phyloP scores from a whole-genome alignment of 2,113 vertebrate species.

The Oncorhynchus tshawytscha region DNA sequence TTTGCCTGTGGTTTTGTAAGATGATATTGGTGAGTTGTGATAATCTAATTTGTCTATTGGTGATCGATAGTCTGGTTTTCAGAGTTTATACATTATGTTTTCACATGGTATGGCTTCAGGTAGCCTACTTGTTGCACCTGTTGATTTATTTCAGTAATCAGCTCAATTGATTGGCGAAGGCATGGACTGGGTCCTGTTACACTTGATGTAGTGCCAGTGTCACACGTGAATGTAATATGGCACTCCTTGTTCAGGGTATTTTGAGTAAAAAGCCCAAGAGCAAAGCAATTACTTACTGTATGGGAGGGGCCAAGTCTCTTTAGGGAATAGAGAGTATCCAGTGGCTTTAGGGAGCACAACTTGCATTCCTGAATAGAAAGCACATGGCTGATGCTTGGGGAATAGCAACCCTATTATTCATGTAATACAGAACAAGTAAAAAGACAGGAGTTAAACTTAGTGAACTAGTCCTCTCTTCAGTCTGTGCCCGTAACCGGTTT shows the following conservation, averaged over 20 bases:
- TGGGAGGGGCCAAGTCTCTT: constrained; percentile 8
- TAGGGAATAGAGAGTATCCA: constrained; percentile 27
- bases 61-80: background rate
- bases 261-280: constrained; percentile 31
- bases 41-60: background rate
- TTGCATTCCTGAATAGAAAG: constrained; percentile 53
- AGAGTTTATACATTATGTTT: no score
- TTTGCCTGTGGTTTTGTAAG: background rate
- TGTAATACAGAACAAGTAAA: constrained; percentile 42
- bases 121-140: background rate
- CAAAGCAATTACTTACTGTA: constrained; percentile 11
- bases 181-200: constrained; percentile 48
- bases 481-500: background rate
- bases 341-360: constrained; percentile 23
- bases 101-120: constrained; percentile 1
- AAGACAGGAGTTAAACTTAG: background rate
- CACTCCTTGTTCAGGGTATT: constrained; percentile 36
- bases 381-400: constrained; percentile 20
- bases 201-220: constrained; percentile 39
- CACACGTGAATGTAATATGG: constrained; percentile 38
- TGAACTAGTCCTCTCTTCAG: constrained; percentile 18
- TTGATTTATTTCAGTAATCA: constrained; percentile 35
- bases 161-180: constrained; percentile 47
- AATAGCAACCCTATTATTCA: constrained; percentile 39
- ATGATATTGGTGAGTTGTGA: background rate